phyloP scores from a whole-genome alignment of 2,113 vertebrate genomes.

The Rynchops niger region DNA sequence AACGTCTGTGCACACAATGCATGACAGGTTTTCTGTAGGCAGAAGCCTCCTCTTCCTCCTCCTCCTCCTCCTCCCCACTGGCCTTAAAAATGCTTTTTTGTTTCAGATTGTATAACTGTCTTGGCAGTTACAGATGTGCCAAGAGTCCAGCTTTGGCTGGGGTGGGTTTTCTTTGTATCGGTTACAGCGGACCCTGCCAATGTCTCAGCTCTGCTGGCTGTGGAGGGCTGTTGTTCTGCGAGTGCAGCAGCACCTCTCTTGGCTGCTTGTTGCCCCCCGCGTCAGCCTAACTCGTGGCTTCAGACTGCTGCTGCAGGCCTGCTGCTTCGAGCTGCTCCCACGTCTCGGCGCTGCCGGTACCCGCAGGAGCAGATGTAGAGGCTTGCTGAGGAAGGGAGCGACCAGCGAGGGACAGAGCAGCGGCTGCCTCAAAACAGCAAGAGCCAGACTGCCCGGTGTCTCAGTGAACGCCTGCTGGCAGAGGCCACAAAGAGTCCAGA shows the following conservation, averaged over 20 bases:
- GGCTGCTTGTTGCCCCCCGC: rapidly evolving
- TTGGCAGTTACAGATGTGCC: not conserved
- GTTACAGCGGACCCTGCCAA: not conserved
- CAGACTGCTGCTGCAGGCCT: not conserved
- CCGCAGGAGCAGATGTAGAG: not conserved
- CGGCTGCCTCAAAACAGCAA: not conserved
- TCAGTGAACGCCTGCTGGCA: rapidly evolving
- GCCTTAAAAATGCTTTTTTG: not conserved
- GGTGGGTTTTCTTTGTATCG: not conserved
- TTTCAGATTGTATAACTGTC: not conserved
- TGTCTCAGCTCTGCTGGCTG: not conserved
- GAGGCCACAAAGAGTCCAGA: not conserved
- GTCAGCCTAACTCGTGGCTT: not conserved
- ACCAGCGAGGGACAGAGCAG: not conserved
- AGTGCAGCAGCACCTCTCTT: not conserved
- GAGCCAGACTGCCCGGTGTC: not conserved
- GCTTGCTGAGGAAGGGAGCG: not conserved
- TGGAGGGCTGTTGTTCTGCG: rapidly evolving
- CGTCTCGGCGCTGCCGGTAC: not conserved
- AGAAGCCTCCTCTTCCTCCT: not conserved
- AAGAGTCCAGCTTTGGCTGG: not conserved
- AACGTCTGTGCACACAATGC: not conserved
- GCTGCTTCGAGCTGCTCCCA: not conserved
- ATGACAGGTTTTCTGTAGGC: not conserved
- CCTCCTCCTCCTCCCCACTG: not conserved